Base-by-base conservation (phyloP, 1,140 invertebrate genomes). In the Hylaeus anthracinus region DNA sequence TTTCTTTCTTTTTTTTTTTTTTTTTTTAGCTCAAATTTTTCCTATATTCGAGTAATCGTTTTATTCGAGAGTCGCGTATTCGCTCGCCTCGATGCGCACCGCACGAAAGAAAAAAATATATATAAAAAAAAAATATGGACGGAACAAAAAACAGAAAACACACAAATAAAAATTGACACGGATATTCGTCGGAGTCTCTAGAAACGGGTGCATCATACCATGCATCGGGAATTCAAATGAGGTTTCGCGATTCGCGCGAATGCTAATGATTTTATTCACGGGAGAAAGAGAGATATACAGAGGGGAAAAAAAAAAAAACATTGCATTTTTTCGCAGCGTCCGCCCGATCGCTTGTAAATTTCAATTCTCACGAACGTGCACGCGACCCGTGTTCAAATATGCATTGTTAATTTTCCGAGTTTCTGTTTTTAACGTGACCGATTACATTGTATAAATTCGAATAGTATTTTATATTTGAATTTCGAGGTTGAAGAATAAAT, bases 371-470 rank as follows among this genome's bases (percentile, higher is more conserved):
- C 64, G 45, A 41, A 48, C 39, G 64, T 75, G n/a, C 53, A 45
- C 43, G 39, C 37, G 45, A 45, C 51, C 55, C 45, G 53, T 55
- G 51, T 75, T 79, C 60, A 65, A 12, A 39, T 65, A 73, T n/a
- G 41, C 72, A 53, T 75, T 67, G 72, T 80, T 80, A 39, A 75
- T 69, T 80, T 80, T 80, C 55, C 72, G 9, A 64, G 72, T 66
- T 80, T 78, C 64, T 78, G 71, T 41, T 73, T 73, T 67, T 70
- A 66, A 81, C 79, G 58, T 69, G 79, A 39, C 41, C 71, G 65
- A 84, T 81, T 78, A 45, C 78, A 86, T 86, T 81, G 74, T 86
- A 78, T 86, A 86, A 82, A 86, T 86, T 73, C 65, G 37, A 78
- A 60, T 43, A 82, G 70, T 61, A 73, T 78, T 85, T 84, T 86